Evolutionary conservation across 2,888 invertebrate species (phyloP).

Genomic region (Miltochrista miniata): DNA sequence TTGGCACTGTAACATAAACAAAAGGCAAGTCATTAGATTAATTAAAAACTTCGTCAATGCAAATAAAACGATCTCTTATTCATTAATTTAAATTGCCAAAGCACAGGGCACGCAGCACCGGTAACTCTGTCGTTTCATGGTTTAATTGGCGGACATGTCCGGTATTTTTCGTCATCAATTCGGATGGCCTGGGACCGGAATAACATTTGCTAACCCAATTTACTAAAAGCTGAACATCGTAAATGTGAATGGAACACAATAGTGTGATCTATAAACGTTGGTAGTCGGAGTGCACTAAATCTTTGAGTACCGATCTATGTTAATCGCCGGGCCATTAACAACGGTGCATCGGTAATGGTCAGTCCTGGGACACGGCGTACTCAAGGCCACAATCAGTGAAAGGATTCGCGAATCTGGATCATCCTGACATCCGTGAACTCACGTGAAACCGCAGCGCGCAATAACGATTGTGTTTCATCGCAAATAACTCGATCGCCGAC

Average conservation of each 20-base stretch:
- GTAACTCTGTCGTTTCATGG: slow-evolving; percentile 39
- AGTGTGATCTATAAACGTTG: slow-evolving; percentile 50
- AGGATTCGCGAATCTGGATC: slow-evolving; percentile 80
- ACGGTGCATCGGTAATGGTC: slow-evolving; percentile 73
- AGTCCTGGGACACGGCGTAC: slow-evolving; percentile 58
- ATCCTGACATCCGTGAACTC: slow-evolving; percentile 57
- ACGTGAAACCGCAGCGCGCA: slow-evolving; percentile 13
- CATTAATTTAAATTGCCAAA: slow-evolving; percentile 70
- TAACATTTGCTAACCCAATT: slow-evolving; percentile 51
- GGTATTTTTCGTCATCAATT: slow-evolving; percentile 42
- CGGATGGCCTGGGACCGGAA: slow-evolving; percentile 47
- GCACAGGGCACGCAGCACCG: slow-evolving; percentile 48
- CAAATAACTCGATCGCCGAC: slow-evolving; percentile 3
- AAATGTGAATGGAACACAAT: slow-evolving; percentile 57
- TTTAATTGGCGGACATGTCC: slow-evolving; percentile 61
- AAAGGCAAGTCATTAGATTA: slow-evolving; percentile 35
- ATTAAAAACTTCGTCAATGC: slow-evolving; percentile 57
- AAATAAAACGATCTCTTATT: slow-evolving; percentile 56
- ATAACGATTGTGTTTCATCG: neutral
- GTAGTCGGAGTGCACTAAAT: slow-evolving; percentile 59
- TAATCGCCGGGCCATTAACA: slow-evolving; percentile 78
- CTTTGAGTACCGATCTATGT: slow-evolving; percentile 72
- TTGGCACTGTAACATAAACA: slow-evolving; percentile 11
- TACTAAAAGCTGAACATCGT: slow-evolving; percentile 32
- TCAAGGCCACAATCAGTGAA: slow-evolving; percentile 77